Evolutionary conservation across 2,797 vertebrate genomes (phyloP).

Genomic region (Malacoraja senta): DNA sequence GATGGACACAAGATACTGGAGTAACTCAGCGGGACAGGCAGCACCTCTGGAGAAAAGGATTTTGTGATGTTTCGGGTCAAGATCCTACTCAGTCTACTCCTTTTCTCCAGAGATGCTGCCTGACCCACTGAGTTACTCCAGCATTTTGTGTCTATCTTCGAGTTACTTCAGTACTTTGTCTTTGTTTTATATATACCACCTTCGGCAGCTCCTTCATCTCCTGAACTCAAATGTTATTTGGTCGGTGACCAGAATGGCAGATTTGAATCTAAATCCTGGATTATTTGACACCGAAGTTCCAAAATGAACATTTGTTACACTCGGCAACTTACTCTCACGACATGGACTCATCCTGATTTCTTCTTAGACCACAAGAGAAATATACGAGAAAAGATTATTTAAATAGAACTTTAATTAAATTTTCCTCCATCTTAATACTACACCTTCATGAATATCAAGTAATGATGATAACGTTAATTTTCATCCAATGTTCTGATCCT

Average conservation of each 20-base stretch:
- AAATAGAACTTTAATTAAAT: not conserved
- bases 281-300: not conserved
- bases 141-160: too few species aligned
- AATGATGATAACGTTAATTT: not conserved
- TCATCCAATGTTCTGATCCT: not conserved
- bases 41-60: too few species aligned
- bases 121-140: too few species aligned
- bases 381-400: not conserved
- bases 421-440: not conserved
- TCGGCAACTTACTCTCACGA: not conserved
- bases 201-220: too few species aligned
- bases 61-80: too few species aligned
- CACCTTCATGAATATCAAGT: not conserved
- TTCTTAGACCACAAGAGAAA: not conserved
- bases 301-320: not conserved
- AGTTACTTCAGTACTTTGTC: too few species aligned
- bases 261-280: not conserved
- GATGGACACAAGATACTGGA: too few species aligned
- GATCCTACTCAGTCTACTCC: too few species aligned
- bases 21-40: too few species aligned
- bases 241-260: not conserved
- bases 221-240: not conserved
- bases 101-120: too few species aligned
- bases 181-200: too few species aligned
- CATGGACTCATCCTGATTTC: not conserved